These are phyloP conservation scores for Diplodus sargus DNA, from an alignment of 2,797 vertebrate species.

Conservation along the genomic window DNA sequence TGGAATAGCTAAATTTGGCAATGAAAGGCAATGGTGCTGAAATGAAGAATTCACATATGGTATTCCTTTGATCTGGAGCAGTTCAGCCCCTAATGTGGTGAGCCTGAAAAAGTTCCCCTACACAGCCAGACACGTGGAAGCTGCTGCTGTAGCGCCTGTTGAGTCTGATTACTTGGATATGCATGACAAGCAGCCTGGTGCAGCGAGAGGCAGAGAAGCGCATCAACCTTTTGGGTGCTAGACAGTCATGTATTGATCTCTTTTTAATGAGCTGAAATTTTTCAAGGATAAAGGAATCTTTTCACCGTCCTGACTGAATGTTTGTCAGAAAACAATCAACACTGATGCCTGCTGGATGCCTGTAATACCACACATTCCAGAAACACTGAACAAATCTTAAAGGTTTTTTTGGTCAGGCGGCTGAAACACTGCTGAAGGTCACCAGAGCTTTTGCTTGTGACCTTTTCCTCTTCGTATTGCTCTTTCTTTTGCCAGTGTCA, in stretches of 20 bases:
- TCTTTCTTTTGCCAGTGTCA: not conserved
- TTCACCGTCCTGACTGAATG: not conserved
- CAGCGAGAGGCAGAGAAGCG: conserved; percentile 4
- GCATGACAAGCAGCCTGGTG: conserved; percentile 29
- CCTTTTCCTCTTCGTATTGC: not conserved
- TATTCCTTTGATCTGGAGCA: conserved; percentile 55
- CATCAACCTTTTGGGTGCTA: conserved; percentile 22
- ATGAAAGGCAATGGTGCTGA: conserved; percentile 46
- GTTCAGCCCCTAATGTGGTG: conserved; percentile 19
- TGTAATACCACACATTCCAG: not conserved
- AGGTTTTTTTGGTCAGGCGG: not conserved
- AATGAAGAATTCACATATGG: conserved; percentile 56
- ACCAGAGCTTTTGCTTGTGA: not conserved
- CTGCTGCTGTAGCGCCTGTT: conserved; percentile 42
- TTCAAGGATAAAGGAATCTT: not conserved
- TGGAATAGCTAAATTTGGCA: conserved; percentile 45
- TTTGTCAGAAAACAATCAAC: not conserved
- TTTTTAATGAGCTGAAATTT: conserved; percentile 25
- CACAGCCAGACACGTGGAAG: conserved; percentile 40
- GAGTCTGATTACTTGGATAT: conserved; percentile 38
- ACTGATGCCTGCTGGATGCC: not conserved
- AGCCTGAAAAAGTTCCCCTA: conserved; percentile 32
- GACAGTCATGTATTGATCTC: conserved; percentile 6
- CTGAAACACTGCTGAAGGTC: not conserved
- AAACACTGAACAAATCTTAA: not conserved